Conservation (phyloP, 2,888 invertebrate species). For the Pollenia amentaria region DNA sequence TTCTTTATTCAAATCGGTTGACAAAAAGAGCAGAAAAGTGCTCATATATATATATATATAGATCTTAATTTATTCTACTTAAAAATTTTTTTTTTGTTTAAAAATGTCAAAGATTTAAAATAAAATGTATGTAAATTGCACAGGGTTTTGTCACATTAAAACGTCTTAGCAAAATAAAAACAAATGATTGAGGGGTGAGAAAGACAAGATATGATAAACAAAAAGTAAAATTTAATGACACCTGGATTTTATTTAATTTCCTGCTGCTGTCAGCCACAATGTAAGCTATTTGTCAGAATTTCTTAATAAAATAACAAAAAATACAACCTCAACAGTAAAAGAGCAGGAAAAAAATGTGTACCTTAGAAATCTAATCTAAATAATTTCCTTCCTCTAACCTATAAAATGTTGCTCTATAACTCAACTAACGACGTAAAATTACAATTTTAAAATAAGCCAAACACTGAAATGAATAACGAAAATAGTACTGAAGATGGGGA, state of each 20-base stretch:
- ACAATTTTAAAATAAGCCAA: conserved; percentile 48
- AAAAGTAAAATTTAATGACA: conserved; percentile 32
- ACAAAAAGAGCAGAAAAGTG: no score
- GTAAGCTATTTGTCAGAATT: conserved; percentile 57
- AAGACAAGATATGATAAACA: neutral
- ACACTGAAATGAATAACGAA: conserved; percentile 18
- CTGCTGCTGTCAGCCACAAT: conserved; percentile 56
- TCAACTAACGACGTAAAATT: conserved; percentile 3
- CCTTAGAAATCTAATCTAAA: conserved; percentile 55
- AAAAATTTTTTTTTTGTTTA: no score
- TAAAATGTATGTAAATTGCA: conserved; percentile 41
- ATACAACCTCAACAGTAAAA: neutral
- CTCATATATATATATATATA: no score
- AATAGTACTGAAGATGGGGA: neutral
- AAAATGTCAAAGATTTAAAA: no score
- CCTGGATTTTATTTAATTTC: conserved; percentile 62
- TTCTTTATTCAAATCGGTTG: no score
- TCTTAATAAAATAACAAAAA: neutral
- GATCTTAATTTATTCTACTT: no score
- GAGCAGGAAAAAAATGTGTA: neutral
- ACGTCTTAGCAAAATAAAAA: neutral
- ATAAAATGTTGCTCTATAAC: neutral
- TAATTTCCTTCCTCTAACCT: conserved; percentile 53
- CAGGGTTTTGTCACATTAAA: conserved; percentile 48
- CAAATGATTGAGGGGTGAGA: neutral